Conservation (phyloP, 2,888 invertebrate species). For the Melanostoma scalare region DNA sequence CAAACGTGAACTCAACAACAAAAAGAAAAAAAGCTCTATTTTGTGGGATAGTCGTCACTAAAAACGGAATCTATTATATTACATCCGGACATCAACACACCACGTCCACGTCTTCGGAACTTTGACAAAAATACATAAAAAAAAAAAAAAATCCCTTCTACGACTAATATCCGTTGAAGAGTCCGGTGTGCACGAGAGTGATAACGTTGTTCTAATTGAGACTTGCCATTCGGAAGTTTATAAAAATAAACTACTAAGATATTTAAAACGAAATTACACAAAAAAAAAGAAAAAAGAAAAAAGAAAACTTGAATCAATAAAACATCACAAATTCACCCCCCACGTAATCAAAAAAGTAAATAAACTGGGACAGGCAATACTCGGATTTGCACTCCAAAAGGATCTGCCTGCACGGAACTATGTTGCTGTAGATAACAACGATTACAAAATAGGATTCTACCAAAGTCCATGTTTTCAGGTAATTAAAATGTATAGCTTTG, state of each 20-base stretch:
- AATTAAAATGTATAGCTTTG: conserved; percentile 30
- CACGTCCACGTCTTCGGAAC: conserved; percentile 34
- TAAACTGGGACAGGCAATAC: conserved; percentile 69
- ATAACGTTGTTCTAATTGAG: background rate
- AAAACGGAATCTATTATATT: conserved; percentile 54
- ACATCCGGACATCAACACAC: conserved; percentile 24
- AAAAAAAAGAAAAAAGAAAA: conserved; percentile 14
- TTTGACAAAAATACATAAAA: conserved; percentile 19
- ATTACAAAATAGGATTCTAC: conserved; percentile 75
- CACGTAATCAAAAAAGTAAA: conserved; percentile 24
- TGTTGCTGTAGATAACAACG: conserved; percentile 67
- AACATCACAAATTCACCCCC: conserved; percentile 21
- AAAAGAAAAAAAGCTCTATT: conserved; percentile 49
- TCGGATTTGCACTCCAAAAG: conserved; percentile 67
- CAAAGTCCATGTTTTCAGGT: conserved; percentile 77
- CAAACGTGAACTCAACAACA: conserved; percentile 40
- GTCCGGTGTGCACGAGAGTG: conserved; percentile 4
- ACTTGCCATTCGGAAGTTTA: background rate
- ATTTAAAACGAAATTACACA: background rate
- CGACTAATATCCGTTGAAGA: background rate
- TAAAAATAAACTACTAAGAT: conserved; percentile 2
- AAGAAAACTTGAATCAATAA: conserved; percentile 41
- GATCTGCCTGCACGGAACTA: conserved; percentile 53
- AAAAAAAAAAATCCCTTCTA: too few relatives aligned
- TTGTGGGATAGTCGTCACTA: conserved; percentile 33